Conservation (phyloP, 2,888 invertebrate genomes). For the Flexamia atlantica region DNA sequence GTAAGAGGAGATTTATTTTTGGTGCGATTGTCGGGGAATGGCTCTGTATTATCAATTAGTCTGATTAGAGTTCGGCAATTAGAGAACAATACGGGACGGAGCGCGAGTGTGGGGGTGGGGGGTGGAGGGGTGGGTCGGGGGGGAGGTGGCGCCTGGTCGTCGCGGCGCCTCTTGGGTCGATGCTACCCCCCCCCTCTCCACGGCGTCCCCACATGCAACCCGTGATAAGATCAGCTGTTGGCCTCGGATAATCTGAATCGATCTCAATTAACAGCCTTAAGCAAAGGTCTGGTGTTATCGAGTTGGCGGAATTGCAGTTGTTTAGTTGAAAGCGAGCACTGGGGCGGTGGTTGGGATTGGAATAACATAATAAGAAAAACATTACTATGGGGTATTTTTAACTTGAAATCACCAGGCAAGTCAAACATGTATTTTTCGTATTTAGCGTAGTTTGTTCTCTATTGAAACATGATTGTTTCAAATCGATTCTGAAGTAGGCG, state of each 20-base stretch:
- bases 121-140: background rate
- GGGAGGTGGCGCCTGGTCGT: slow-evolving; percentile 21
- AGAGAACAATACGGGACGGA: slow-evolving; percentile 44
- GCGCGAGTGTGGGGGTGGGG: background rate
- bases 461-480: too few relatives aligned
- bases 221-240: slow-evolving; percentile 47
- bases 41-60: slow-evolving; percentile 50
- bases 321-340: background rate
- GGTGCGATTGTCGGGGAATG: slow-evolving; percentile 13
- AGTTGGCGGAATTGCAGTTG: background rate
- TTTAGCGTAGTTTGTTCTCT: too few relatives aligned
- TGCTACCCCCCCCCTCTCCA: background rate
- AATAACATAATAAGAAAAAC: too few relatives aligned
- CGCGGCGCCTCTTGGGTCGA: slow-evolving; percentile 47
- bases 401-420: too few relatives aligned
- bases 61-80: slow-evolving; percentile 52
- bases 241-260: slow-evolving; percentile 28
- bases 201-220: slow-evolving; percentile 11
- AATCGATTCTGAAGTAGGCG: too few relatives aligned
- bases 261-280: slow-evolving; percentile 42
- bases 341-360: too few relatives aligned
- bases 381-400: too few relatives aligned
- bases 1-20: slow-evolving; percentile 43
- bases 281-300: background rate
- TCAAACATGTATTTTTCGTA: too few relatives aligned